Evolutionary conservation across 2,113 vertebrate genomes (phyloP), one percentile per base, ranked within the genome.

Genomic region (Leptobrachium leishanense): DNA sequence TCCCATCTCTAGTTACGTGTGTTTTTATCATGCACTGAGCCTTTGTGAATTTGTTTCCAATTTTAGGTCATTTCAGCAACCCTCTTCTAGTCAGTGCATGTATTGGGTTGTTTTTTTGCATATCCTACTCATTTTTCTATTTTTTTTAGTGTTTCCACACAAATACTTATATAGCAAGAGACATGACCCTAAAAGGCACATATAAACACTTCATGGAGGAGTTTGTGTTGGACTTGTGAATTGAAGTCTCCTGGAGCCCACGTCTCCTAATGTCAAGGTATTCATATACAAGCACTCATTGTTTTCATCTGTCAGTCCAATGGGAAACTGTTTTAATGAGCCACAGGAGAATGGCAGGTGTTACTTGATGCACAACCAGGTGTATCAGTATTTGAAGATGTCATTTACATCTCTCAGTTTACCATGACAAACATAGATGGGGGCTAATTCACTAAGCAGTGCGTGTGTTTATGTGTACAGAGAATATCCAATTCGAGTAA

Each of bases 341-440:
- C 72, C 41, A 62, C 72, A 62, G 40, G 72, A 74, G 72, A 54
- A 20, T 53, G 50, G 31, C 70, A 72, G 55, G 72, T 74, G 55
- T 59, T 74, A 74, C 41, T 62, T 57, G 57, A 42, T 74, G 55
- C 41, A 62, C 62, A 74, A 63, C 55, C 55, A 74, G 72, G 41
- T 63, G 71, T 43, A 74, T 63, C 54, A 74, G 72, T 63, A 63
- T 62, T 74, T 43, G 55, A 40, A 73, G 6, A 11, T 57, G 12
- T 73, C 9, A 55, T n/a, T 15, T 55, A 40, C 53, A 8, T 20
- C 13, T 13, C 55, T 43, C 70, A 72, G 13, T 59, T 31, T 65
- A 2, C 63, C 63, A 65, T 62, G 12, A 62, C n/a, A 31, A 31
- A 31, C 20, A 31, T 31, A 31, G 20, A 31, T 31, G 20, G 11